A percentile compares a stretch with the other conserved stretches of the same genome.
Evolutionary conservation across 2,888 invertebrate genomes (phyloP).

Genomic region (Scaptomyza parva): DNA sequence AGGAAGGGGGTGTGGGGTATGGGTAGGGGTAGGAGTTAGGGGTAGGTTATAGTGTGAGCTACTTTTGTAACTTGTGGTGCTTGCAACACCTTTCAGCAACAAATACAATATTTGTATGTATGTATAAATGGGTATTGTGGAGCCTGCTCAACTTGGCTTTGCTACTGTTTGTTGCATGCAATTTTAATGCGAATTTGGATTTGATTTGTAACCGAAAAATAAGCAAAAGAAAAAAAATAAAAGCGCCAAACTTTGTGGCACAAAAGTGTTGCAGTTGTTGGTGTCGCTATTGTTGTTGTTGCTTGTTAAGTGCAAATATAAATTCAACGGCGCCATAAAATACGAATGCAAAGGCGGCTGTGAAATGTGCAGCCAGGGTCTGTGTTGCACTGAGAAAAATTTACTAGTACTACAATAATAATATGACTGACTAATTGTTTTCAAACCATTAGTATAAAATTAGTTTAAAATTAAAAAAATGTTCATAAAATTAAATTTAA

Average conservation of each 20-base stretch:
- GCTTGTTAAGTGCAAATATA: conserved; percentile 77
- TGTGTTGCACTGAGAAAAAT: conserved; percentile 3
- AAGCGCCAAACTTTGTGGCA: conserved; percentile 65
- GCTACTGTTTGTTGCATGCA: conserved; percentile 60
- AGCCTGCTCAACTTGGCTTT: conserved; percentile 5
- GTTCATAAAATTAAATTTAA: background rate
- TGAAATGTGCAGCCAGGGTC: background rate
- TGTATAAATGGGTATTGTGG: background rate
- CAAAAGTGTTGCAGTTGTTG: conserved; percentile 42
- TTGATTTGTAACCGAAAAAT: conserved; percentile 79
- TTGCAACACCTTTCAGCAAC: conserved; percentile 14
- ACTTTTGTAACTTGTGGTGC: conserved; percentile 4
- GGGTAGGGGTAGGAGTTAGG: background rate
- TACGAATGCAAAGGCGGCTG: conserved; percentile 39
- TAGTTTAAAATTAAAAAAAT: too few relatives aligned
- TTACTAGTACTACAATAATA: background rate
- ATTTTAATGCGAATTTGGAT: conserved; percentile 79
- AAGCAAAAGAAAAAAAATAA: conserved; percentile 49
- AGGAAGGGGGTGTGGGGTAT: too few relatives aligned
- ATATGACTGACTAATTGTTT: too few relatives aligned
- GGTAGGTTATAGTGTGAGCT: too few relatives aligned
- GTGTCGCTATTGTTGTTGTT: conserved; percentile 40
- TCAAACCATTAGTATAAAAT: too few relatives aligned
- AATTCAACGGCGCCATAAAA: conserved; percentile 73
- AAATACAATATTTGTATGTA: background rate